Percentiles rank a stretch among this genome's conserved stretches.
These are phyloP conservation scores for Ditylenchus dipsaci DNA, from an alignment of 1,140 invertebrate genomes.

Conservation along the genomic window DNA sequence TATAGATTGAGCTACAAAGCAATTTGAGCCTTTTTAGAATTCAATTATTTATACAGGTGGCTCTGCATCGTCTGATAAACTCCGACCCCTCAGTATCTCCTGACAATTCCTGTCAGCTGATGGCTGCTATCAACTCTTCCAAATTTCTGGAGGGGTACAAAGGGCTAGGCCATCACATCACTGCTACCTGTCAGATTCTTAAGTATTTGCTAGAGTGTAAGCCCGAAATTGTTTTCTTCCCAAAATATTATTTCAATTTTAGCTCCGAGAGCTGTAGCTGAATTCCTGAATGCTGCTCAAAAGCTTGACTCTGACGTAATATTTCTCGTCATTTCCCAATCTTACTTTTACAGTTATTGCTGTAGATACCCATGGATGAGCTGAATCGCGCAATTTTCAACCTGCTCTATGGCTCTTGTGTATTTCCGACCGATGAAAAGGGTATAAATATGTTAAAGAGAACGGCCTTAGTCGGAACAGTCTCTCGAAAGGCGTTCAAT, in stretches of 20 bases:
- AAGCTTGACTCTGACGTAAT: neutral
- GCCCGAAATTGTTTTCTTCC: neutral
- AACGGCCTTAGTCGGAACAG: no score
- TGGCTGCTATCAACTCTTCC: slow-evolving; percentile 72
- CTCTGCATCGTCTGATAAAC: slow-evolving; percentile 74
- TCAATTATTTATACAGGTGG: slow-evolving; percentile 59
- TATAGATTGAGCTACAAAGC: no score
- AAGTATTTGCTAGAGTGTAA: slow-evolving; percentile 19
- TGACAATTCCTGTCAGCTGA: slow-evolving; percentile 70
- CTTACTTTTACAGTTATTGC: neutral
- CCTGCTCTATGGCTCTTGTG: slow-evolving; percentile 76
- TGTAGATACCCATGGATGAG: slow-evolving; percentile 60
- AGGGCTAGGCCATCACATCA: slow-evolving; percentile 68
- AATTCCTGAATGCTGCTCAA: slow-evolving; percentile 44
- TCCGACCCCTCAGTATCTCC: slow-evolving; percentile 71
- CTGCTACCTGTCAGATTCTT: slow-evolving; percentile 38
- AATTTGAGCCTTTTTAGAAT: no score
- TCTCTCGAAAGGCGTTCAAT: no score
- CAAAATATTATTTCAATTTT: slow-evolving; percentile 2
- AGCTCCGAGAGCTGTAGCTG: slow-evolving; percentile 46
- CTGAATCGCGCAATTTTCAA: slow-evolving; percentile 72
- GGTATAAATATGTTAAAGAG: slow-evolving; percentile 50
- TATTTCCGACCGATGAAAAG: slow-evolving; percentile 75
- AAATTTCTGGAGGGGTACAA: slow-evolving; percentile 83
- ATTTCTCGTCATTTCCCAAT: neutral